Evolutionary conservation across 2,888 invertebrate genomes (phyloP), one percentile per base, ranked within the genome.

Genomic region (Noctua fimbriata): DNA sequence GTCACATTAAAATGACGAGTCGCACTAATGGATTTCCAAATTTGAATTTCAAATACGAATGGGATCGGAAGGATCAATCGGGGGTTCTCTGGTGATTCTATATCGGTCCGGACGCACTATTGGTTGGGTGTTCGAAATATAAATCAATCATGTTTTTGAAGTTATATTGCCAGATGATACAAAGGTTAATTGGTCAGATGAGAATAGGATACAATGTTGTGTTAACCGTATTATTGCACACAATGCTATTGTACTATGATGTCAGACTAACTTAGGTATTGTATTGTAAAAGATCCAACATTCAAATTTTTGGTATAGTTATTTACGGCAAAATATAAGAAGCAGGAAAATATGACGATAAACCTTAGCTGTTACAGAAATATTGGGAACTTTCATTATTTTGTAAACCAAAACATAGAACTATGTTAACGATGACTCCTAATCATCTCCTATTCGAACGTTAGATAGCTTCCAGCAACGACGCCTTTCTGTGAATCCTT

Each of bases 1-100:
- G 96, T 96, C 96, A 96, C 95, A 96, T 97, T 97, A 96, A 96
- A 95, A 96, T 96, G 96, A 95, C 96, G 96, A 95, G 94, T 93
- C 94, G 93, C 93, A 95, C 96, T 97, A 97, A 97, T 97, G 97
- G 96, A 96, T 94, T 94, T 95, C 93, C 94, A 93, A 95, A 97
- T 97, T 96, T 97, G 96, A 96, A 97, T 95, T 96, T 95, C 95
- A 97, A 97, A 86, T 86, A 86, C 60, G 47, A 86, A 96, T 94
- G 93, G 83, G 93, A 94, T 95, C 94, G 94, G 93, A 93, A 93
- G 94, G 90, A 94, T 94, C 93, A 92, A 92, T 91, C 91, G 89
- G 88, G 90, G 84, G 87, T 87, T 77, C 87, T 88, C 88, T 83
- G 85, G 67, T 78, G 80, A 84, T 72, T 76, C 82, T 69, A 81